These are phyloP conservation scores for Agonopterix arenella DNA, from an alignment of 2,888 invertebrate genomes.

Conservation along the genomic window DNA sequence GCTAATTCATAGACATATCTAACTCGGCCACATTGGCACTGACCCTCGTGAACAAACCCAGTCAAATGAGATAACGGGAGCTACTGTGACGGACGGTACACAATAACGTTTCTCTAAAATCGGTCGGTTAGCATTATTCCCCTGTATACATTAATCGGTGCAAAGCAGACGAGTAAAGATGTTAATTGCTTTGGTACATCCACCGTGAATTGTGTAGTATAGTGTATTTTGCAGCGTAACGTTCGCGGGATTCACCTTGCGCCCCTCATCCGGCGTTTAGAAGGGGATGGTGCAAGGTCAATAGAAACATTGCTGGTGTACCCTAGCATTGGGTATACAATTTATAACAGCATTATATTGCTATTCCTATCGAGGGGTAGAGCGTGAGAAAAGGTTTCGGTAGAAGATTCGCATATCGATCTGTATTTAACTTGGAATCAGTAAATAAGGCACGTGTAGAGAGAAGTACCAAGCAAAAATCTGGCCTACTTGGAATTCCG, in stretches of 20 bases:
- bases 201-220: conserved; percentile 19
- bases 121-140: conserved; percentile 33
- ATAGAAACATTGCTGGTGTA: conserved; percentile 24
- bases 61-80: conserved; percentile 31
- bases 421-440: background rate
- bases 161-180: conserved; percentile 32
- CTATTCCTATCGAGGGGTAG: conserved; percentile 18
- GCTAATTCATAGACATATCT: conserved; percentile 44
- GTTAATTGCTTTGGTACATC: conserved; percentile 33
- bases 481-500: conserved; percentile 16
- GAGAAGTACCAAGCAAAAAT: too few relatives aligned
- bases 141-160: conserved; percentile 33
- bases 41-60: conserved; percentile 30
- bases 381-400: conserved; percentile 36
- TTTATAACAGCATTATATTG: conserved; percentile 31
- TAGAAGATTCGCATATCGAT: background rate
- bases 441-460: background rate
- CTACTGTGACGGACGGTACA: conserved; percentile 13
- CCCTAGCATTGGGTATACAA: conserved; percentile 29
- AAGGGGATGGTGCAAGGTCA: conserved; percentile 43
- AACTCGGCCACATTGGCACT: conserved; percentile 42
- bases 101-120: conserved; percentile 27
- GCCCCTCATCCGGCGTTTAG: conserved; percentile 31
- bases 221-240: conserved; percentile 29
- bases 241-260: conserved; percentile 38